Conservation (phyloP, 2,113 vertebrate species). For the Brevimyrus niger region DNA sequence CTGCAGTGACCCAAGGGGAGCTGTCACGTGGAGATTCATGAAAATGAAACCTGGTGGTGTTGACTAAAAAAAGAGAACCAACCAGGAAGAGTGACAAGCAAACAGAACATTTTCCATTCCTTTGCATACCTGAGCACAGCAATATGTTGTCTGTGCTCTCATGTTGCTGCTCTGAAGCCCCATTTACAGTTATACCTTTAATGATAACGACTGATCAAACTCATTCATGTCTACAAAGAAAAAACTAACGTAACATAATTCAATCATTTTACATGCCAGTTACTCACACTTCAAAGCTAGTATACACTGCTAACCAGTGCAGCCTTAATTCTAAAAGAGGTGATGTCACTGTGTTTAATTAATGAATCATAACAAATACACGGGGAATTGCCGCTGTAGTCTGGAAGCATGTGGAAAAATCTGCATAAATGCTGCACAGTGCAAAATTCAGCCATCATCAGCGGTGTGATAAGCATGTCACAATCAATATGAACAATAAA, state of each 20-base stretch:
- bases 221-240: background rate
- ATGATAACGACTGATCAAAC: background rate
- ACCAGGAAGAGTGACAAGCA: background rate
- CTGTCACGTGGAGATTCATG: background rate
- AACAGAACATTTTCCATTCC: constrained; percentile 13
- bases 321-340: background rate
- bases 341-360: background rate
- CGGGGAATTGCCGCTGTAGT: background rate
- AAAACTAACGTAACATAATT: background rate
- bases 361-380: background rate
- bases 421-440: background rate
- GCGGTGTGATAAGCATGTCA: background rate
- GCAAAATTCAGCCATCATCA: background rate
- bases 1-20: background rate
- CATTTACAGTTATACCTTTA: background rate
- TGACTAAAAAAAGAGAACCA: constrained; percentile 22
- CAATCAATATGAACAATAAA: background rate
- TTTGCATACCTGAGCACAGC: background rate
- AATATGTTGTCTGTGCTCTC: background rate
- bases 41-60: constrained; percentile 14
- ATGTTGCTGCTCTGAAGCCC: background rate
- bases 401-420: background rate
- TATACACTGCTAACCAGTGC: background rate
- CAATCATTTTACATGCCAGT: background rate
- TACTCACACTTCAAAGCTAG: background rate